These are phyloP conservation scores for Herpetotheres cachinnans DNA, from an alignment of 2,113 vertebrate species.

Conservation along the genomic window DNA sequence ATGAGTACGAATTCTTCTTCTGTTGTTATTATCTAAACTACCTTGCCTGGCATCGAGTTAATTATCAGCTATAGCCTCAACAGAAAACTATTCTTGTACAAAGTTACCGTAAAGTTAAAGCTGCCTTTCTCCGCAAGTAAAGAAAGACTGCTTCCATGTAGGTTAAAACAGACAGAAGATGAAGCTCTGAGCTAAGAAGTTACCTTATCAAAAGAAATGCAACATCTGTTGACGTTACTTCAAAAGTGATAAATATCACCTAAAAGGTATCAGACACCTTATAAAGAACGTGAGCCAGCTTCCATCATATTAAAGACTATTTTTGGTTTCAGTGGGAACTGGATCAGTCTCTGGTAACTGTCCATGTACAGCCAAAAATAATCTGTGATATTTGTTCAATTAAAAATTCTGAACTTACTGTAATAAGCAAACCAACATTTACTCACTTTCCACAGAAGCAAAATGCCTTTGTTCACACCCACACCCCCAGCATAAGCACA, in stretches of 20 bases:
- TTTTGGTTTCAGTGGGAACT: background rate
- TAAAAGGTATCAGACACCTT: background rate
- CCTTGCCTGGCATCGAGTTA: background rate
- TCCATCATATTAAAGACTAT: background rate
- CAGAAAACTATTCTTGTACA: background rate
- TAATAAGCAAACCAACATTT: background rate
- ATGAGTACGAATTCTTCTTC: slow-evolving; percentile 15
- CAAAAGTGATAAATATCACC: background rate
- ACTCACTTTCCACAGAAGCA: background rate
- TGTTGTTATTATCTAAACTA: slow-evolving; percentile 38
- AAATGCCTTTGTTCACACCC: background rate
- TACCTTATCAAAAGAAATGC: background rate
- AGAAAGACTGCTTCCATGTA: background rate
- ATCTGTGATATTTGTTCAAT: background rate
- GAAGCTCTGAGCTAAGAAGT: background rate
- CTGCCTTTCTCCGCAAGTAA: background rate
- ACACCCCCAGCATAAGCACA: background rate
- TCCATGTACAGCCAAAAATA: background rate
- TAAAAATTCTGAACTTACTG: background rate
- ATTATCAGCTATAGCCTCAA: slow-evolving; percentile 25
- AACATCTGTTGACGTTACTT: background rate
- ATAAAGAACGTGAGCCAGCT: background rate
- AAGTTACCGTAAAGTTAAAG: background rate
- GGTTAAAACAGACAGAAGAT: background rate
- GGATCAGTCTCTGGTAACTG: background rate